phyloP scores from a whole-genome alignment of 2,888 invertebrate species.

The Acrobasis repandana region DNA sequence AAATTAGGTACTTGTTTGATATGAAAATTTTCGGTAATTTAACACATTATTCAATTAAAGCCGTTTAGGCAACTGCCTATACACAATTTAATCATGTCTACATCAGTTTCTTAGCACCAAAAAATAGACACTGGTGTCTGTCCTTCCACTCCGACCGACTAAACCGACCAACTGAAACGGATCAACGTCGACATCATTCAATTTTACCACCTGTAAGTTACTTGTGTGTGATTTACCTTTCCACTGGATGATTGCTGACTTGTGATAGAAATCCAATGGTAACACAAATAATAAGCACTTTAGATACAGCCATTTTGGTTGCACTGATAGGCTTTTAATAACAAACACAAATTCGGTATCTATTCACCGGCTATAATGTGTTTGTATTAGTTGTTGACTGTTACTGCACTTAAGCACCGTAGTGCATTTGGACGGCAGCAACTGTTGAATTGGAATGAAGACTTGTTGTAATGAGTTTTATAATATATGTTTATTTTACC shows the following conservation, averaged over 20 bases:
- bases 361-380: not conserved
- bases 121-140: too few species aligned
- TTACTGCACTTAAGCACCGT: constrained; percentile 21
- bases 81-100: too few species aligned
- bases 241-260: constrained; percentile 1
- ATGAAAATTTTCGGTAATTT: too few species aligned
- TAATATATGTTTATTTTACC: constrained; percentile 19
- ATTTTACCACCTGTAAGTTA: too few species aligned
- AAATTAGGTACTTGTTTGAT: too few species aligned
- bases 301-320: constrained; percentile 16
- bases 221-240: not conserved
- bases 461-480: constrained; percentile 20
- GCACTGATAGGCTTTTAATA: not conserved
- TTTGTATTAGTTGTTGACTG: not conserved
- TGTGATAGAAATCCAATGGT: constrained; percentile 11
- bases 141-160: too few species aligned
- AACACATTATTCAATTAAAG: too few species aligned
- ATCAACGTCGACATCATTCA: too few species aligned
- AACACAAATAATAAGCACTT: constrained; percentile 5
- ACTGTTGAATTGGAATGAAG: constrained; percentile 30
- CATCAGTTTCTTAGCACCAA: too few species aligned
- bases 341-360: not conserved
- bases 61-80: too few species aligned
- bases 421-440: constrained; percentile 29
- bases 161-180: too few species aligned